Percentiles rank a stretch among this genome's conserved stretches.
These are phyloP conservation scores for Burhinus oedicnemus DNA, from an alignment of 2,113 vertebrate species.

Conservation along the genomic window DNA sequence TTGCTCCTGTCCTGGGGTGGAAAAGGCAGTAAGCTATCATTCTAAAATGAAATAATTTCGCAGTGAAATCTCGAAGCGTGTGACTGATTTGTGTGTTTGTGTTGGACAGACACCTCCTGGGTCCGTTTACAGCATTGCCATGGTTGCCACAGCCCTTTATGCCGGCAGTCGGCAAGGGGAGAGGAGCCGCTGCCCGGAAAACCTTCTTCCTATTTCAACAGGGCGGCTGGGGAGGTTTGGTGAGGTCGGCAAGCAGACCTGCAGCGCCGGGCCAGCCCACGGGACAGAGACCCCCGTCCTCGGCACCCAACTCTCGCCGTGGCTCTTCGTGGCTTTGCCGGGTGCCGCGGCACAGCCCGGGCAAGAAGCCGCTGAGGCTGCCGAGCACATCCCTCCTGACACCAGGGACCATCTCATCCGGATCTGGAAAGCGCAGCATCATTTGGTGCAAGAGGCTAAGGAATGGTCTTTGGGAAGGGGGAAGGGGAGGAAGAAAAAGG, in stretches of 20 bases:
- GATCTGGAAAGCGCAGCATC: not conserved
- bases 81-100: not conserved
- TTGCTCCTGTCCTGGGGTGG: not conserved
- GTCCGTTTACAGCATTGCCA: rapidly evolving
- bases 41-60: not conserved
- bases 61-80: rapidly evolving
- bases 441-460: not conserved
- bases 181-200: too few species aligned
- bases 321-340: not conserved
- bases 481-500: not conserved
- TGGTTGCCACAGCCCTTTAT: rapidly evolving
- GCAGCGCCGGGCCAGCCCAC: rapidly evolving
- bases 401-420: rapidly evolving
- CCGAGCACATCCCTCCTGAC: not conserved
- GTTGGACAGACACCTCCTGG: not conserved
- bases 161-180: rapidly evolving
- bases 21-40: not conserved
- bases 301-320: rapidly evolving
- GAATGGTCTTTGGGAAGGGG: not conserved
- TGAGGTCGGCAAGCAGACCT: not conserved
- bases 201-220: rapidly evolving
- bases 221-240: rapidly evolving
- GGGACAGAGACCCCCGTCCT: not conserved
- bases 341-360: too few species aligned
- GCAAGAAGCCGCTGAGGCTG: not conserved